Evolutionary conservation across 2,113 vertebrate genomes (phyloP).

Genomic region (Gracilinanus agilis): DNA sequence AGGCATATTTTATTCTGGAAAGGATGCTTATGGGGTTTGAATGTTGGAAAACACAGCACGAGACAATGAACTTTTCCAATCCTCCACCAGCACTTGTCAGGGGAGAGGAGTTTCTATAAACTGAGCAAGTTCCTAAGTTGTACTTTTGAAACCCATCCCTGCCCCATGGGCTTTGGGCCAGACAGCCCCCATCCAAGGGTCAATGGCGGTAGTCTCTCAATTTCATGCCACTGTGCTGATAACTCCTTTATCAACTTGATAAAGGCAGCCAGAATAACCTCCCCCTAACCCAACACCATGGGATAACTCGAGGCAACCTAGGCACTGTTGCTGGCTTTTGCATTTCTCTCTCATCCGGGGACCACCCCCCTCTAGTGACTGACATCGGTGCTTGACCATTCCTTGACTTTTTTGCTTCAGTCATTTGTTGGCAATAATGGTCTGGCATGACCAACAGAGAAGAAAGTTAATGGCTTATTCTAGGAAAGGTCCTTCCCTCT

Average conservation of each 20-base stretch:
- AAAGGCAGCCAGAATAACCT: conserved; percentile 3
- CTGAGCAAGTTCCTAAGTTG: background rate
- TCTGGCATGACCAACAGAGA: background rate
- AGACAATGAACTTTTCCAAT: conserved; percentile 18
- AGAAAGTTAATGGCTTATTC: background rate
- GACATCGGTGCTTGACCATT: too few species aligned
- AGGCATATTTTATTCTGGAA: background rate
- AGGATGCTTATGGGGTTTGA: conserved; percentile 18
- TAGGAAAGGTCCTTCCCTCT: background rate
- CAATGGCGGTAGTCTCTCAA: conserved; percentile 19
- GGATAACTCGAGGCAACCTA: background rate
- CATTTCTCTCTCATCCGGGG: background rate
- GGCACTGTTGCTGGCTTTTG: background rate
- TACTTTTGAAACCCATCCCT: conserved; percentile 47
- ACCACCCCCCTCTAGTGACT: background rate
- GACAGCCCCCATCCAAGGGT: conserved; percentile 30
- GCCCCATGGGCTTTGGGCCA: conserved; percentile 21
- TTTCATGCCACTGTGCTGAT: conserved; percentile 18
- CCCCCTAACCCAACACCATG: background rate
- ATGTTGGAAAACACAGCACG: conserved; percentile 66
- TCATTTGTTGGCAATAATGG: background rate
- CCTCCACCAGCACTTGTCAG: background rate
- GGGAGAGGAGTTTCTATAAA: conserved; percentile 12
- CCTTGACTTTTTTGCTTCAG: background rate
- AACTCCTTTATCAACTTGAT: conserved; percentile 17